phyloP scores from a whole-genome alignment of 2,113 vertebrate genomes.

The Megaceryle torquata region DNA sequence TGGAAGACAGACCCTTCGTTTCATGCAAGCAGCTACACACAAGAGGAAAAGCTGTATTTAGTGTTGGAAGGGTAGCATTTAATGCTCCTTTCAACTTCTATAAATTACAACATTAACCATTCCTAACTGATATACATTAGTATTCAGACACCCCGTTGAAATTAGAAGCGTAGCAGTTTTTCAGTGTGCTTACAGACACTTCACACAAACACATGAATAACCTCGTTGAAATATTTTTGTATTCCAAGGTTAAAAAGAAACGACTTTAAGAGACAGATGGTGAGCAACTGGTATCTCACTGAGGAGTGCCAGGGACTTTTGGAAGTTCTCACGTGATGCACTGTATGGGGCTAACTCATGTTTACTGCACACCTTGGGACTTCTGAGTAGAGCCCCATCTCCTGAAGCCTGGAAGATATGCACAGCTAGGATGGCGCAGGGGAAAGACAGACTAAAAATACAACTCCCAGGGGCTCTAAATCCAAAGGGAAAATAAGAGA shows the following conservation, averaged over 20 bases:
- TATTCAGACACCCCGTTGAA: not conserved
- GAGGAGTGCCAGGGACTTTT: not conserved
- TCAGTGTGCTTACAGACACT: not conserved
- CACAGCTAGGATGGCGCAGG: rapidly evolving
- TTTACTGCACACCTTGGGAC: not conserved
- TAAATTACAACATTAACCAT: not conserved
- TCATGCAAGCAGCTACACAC: not conserved
- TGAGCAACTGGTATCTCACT: conserved; percentile 10
- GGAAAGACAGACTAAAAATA: not conserved
- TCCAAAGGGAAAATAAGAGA: not conserved
- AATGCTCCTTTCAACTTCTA: conserved; percentile 37
- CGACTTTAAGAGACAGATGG: not conserved
- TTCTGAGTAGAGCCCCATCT: not conserved
- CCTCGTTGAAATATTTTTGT: not conserved
- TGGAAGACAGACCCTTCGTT: not conserved
- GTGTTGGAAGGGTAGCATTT: not conserved
- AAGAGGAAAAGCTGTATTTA: conserved; percentile 24
- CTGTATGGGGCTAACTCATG: not conserved
- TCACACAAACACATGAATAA: not conserved
- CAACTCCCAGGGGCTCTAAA: not conserved
- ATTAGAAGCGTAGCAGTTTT: conserved; percentile 29
- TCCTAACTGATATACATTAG: conserved; percentile 18
- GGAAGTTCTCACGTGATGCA: not conserved
- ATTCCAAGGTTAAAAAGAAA: conserved; percentile 21
- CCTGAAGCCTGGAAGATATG: not conserved